A percentile compares a stretch with the other conserved stretches of the same genome.
Conservation (phyloP, 2,113 vertebrate genomes). For the Spea multiplicata region DNA sequence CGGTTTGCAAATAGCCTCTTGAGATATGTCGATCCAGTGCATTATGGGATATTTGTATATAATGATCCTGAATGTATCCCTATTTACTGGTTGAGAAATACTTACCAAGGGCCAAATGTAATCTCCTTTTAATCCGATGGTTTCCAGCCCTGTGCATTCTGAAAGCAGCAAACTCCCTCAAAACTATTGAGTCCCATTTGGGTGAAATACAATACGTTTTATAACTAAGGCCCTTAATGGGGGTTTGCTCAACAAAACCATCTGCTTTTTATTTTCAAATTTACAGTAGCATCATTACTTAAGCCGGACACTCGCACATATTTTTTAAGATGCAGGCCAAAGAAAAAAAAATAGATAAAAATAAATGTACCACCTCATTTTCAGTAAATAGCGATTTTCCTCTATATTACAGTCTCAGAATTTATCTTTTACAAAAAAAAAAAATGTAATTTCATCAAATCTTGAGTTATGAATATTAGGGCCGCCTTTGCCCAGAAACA, state of each 20-base stretch:
- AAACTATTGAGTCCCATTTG: constrained; percentile 33
- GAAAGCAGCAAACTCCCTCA: constrained; percentile 37
- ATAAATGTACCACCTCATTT: constrained; percentile 13
- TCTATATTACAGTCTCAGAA: neutral
- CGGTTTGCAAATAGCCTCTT: constrained; percentile 8
- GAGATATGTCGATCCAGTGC: neutral
- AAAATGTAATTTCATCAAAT: neutral
- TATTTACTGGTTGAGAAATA: neutral
- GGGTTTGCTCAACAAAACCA: constrained; percentile 22
- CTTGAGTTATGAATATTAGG: constrained; percentile 49
- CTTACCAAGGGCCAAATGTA: neutral
- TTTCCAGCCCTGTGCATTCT: constrained; percentile 14
- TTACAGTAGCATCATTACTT: constrained; percentile 44
- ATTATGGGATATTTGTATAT: neutral
- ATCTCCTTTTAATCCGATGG: neutral
- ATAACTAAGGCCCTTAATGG: constrained; percentile 27
- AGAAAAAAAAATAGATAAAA: constrained; percentile 7
- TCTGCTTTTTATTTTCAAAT: constrained; percentile 37
- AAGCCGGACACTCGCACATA: constrained; percentile 28
- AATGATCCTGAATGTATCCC: neutral
- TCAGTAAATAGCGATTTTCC: neutral
- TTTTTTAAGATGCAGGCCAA: neutral
- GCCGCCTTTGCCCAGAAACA: constrained; percentile 33
- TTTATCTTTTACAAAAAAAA: neutral
- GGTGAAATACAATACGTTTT: constrained; percentile 34